Percentiles rank a stretch among this genome's conserved stretches.
Evolutionary conservation across 1,140 invertebrate genomes (phyloP).

Genomic region (Drosophila triauraria): DNA sequence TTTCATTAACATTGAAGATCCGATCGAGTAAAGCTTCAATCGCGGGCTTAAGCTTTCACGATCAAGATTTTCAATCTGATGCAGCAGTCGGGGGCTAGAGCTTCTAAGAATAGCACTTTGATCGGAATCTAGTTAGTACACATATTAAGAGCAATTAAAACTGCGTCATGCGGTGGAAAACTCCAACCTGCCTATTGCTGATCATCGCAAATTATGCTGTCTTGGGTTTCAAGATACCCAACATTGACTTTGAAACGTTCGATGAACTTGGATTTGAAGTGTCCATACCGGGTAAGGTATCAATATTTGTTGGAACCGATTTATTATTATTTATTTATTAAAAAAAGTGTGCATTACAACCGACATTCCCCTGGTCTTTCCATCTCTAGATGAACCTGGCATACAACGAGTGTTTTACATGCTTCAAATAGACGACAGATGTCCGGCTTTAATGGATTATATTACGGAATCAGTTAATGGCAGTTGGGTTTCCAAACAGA

Average conservation of each 20-base stretch:
- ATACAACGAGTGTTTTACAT: slow-evolving; percentile 65
- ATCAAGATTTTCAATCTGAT: slow-evolving; percentile 34
- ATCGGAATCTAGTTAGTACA: slow-evolving; percentile 32
- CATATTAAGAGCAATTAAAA: slow-evolving; percentile 23
- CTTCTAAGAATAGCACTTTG: slow-evolving; percentile 21
- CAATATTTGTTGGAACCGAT: too few relatives aligned
- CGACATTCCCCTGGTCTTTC: too few relatives aligned
- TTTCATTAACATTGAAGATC: background rate
- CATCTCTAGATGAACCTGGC: slow-evolving; percentile 55
- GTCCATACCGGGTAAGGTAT: slow-evolving; percentile 67
- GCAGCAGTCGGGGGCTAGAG: slow-evolving; percentile 23
- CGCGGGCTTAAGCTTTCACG: slow-evolving; percentile 19
- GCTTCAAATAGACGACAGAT: slow-evolving; percentile 62
- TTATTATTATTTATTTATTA: background rate
- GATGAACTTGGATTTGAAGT: slow-evolving; percentile 58
- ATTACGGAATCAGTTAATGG: slow-evolving; percentile 52
- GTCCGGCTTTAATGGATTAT: slow-evolving; percentile 68
- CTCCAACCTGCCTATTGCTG: background rate
- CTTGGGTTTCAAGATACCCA: slow-evolving; percentile 53
- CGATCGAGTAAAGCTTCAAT: slow-evolving; percentile 27
- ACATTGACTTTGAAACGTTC: slow-evolving; percentile 54
- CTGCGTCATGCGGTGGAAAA: slow-evolving; percentile 59
- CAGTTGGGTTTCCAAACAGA: slow-evolving; percentile 55
- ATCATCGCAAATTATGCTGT: slow-evolving; percentile 6
- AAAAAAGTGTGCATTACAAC: background rate